Conservation (phyloP, 2,888 invertebrate species). For the Diabrotica balteata region DNA sequence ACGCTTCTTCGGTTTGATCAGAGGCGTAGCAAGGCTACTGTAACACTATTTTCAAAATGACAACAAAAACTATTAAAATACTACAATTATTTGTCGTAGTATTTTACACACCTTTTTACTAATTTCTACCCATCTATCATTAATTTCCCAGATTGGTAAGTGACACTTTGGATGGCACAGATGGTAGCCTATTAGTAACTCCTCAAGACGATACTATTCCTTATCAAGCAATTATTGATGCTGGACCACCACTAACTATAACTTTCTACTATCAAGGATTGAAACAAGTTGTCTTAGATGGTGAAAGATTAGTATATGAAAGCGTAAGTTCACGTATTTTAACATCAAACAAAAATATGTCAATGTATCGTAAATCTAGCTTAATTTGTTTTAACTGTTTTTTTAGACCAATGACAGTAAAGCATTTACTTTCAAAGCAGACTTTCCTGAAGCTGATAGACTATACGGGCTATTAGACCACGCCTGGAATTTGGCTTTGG, state of each 20-base stretch:
- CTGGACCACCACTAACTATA: constrained; percentile 34
- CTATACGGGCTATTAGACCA: constrained; percentile 81
- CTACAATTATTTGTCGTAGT: too few relatives aligned
- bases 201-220: constrained; percentile 5
- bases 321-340: constrained; percentile 26
- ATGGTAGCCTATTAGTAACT: not conserved
- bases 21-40: too few relatives aligned
- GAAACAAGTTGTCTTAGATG: constrained; percentile 29
- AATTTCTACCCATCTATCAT: too few relatives aligned
- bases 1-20: too few relatives aligned
- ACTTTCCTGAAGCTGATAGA: constrained; percentile 37
- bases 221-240: constrained; percentile 20
- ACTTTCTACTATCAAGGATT: constrained; percentile 22
- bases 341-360: not conserved
- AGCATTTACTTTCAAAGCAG: constrained; percentile 44
- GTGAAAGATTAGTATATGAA: constrained; percentile 30
- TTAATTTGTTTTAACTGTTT: not conserved
- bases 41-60: too few relatives aligned
- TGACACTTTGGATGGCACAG: too few relatives aligned
- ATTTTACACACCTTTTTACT: too few relatives aligned
- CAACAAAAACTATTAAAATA: too few relatives aligned
- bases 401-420: constrained; percentile 40
- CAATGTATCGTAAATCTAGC: not conserved
- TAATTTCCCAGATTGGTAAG: too few relatives aligned
- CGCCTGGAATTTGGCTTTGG: constrained; percentile 84